A percentile compares a stretch with the other conserved stretches of the same genome.
phyloP scores from a whole-genome alignment of 2,888 invertebrate genomes.

The Drosophila mayaguana region DNA sequence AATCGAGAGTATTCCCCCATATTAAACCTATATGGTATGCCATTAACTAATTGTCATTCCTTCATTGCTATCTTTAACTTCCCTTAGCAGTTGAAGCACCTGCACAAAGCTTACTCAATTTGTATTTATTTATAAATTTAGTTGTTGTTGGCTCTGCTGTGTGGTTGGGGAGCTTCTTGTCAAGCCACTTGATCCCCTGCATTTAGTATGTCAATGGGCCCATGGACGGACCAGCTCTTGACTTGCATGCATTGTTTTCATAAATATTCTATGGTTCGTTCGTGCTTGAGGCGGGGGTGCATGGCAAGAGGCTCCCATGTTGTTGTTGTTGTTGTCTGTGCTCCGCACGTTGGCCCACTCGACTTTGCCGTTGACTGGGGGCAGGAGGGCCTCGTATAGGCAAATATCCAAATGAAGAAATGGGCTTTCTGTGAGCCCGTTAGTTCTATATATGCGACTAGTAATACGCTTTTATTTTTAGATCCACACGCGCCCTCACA shows the following conservation, averaged over 20 bases:
- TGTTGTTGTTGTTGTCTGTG: conserved; percentile 49
- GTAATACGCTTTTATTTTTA: conserved; percentile 46
- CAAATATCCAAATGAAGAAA: conserved; percentile 13
- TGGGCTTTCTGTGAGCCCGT: conserved; percentile 26
- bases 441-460: conserved; percentile 18
- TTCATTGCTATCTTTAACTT: neutral
- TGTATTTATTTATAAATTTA: conserved; percentile 51
- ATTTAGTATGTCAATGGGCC: conserved; percentile 72
- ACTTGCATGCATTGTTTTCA: conserved; percentile 73
- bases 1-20: too few relatives aligned
- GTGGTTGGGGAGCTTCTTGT: conserved; percentile 53
- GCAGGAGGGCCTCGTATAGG: neutral
- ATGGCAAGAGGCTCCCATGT: conserved; percentile 14
- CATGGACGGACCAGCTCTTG: conserved; percentile 54
- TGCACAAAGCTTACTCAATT: conserved; percentile 31
- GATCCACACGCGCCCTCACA: conserved; percentile 17
- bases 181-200: conserved; percentile 66
- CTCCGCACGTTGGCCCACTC: conserved; percentile 60
- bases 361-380: conserved; percentile 30
- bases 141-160: conserved; percentile 24
- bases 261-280: conserved; percentile 44
- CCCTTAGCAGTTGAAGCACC: neutral
- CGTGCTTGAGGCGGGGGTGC: conserved; percentile 1
- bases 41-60: neutral
- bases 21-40: neutral